Evolutionary conservation across 2,113 vertebrate species (phyloP).

Genomic region (Heterotis niloticus): DNA sequence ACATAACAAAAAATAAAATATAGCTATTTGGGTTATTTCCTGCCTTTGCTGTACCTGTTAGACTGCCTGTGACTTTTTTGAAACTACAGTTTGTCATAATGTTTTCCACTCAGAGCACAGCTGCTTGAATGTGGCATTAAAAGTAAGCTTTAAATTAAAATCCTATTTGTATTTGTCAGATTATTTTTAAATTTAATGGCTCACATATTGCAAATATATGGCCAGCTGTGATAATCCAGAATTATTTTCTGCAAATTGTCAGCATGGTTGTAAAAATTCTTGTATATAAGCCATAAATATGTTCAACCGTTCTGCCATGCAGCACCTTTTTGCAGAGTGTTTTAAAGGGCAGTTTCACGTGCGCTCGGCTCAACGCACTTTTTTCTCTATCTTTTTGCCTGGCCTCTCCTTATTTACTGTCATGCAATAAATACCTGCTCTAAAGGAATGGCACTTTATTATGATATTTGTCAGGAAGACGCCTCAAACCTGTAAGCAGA

Average conservation of each 20-base stretch:
- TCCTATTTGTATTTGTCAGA: neutral
- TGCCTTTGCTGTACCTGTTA: no score
- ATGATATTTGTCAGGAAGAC: neutral
- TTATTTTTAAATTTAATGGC: neutral
- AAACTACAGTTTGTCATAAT: no score
- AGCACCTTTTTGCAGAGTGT: neutral
- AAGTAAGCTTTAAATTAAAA: neutral
- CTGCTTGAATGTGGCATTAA: neutral
- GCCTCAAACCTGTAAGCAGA: neutral
- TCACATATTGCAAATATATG: neutral
- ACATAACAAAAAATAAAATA: no score
- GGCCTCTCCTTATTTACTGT: neutral
- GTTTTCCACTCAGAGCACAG: neutral
- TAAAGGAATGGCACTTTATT: no score
- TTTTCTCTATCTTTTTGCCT: neutral
- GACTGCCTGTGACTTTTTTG: no score
- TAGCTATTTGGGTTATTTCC: no score
- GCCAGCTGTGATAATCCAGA: neutral
- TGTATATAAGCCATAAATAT: slow-evolving; percentile 16
- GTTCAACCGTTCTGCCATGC: neutral
- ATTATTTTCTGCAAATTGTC: neutral
- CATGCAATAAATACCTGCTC: no score
- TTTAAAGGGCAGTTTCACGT: slow-evolving; percentile 5
- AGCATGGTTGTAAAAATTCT: neutral
- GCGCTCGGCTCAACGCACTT: slow-evolving; percentile 4